Evolutionary conservation across 2,797 vertebrate species (phyloP), one percentile per base, ranked within the genome.

Genomic region (Bovichtus diacanthus): DNA sequence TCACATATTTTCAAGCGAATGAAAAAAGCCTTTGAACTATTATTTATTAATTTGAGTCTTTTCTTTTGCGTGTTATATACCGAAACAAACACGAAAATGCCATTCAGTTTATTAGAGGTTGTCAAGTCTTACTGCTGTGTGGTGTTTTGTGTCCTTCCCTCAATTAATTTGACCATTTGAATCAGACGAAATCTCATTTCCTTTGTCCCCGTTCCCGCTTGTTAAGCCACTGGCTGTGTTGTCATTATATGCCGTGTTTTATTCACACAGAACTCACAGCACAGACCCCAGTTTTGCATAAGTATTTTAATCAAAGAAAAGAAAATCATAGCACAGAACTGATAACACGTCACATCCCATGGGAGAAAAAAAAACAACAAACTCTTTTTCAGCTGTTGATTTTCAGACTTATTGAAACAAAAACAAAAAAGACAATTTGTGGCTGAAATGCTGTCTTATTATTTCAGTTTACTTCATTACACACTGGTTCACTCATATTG

Each of bases 261-360:
- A 38, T 78, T 75, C 49, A 21, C 43, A 85, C 59, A 75, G 49
- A 86, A 87, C 34, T 34, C 43, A 76, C 69, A 64, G 70, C 1
- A 2, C 46, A 7, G 15, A 78, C 16, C 36, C 21, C 27, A 15
- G 76, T 89, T 70, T 89, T 90, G 88, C 80, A 82, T 83, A 77
- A 90, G 41, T 90, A 73, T 76, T 92, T 93, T 92, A 93, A 91
- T 93, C 78, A 87, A 91, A 89, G 61, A 71, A 90, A 87, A 73
- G 39, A 77, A 83, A 85, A 76, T 58, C 41, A 85, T 80, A 60
- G 87, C 87, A 92, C 90, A 92, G 64, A 90, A 82, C 78, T 23
- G 51, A 86, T 70, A 82, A 86, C 83, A 90, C 86, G 75, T 86
- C 83, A 88, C 80, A 78, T 34, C 67, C 53, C 43, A 43, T 56